phyloP scores from a whole-genome alignment of 2,797 vertebrate genomes.

The Notamacropus eugenii region DNA sequence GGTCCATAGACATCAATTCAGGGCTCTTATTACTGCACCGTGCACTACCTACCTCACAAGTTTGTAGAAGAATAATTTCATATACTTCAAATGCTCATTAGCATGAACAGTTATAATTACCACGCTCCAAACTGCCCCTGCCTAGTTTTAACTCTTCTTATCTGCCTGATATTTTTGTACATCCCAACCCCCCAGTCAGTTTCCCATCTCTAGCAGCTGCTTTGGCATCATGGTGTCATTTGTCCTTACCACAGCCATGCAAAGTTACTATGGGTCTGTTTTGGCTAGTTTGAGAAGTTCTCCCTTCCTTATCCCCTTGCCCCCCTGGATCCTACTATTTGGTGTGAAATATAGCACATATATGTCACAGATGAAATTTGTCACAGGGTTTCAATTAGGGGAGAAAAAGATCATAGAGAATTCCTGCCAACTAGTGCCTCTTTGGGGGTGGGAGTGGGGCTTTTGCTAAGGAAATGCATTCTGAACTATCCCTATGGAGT shows the following conservation, averaged over 20 bases:
- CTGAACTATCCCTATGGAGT: neutral
- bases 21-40: neutral
- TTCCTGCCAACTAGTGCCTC: neutral
- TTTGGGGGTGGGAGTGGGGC: neutral
- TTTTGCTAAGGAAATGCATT: neutral
- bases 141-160: neutral
- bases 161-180: neutral
- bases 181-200: neutral
- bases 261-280: neutral
- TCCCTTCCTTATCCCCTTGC: neutral
- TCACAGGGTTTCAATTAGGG: neutral
- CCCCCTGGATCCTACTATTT: conserved; percentile 4
- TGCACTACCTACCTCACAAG: rapidly evolving
- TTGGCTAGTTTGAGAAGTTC: neutral
- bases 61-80: neutral
- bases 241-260: neutral
- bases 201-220: rapidly evolving
- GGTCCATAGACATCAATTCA: neutral
- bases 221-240: no score
- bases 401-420: neutral
- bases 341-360: neutral
- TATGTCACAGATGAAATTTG: neutral
- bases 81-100: neutral
- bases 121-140: neutral
- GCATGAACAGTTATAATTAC: no score